Evolutionary conservation across 2,113 vertebrate species (phyloP).

Genomic region (Willisornis vidua): DNA sequence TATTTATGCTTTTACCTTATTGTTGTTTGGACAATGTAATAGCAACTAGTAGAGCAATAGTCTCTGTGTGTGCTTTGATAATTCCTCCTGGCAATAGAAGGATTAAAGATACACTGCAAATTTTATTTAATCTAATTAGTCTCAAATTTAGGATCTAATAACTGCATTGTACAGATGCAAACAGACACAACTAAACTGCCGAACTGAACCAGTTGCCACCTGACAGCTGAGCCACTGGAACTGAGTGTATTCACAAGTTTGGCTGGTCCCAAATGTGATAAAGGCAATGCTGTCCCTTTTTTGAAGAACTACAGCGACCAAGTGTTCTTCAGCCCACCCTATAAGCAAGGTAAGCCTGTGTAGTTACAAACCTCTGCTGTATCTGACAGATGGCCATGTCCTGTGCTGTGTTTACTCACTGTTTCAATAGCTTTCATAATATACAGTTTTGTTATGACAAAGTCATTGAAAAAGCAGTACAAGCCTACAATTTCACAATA

Average conservation of each 20-base stretch:
- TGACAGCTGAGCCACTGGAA: not conserved
- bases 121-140: not conserved
- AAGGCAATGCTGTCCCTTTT: too few species aligned
- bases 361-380: not conserved
- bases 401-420: not conserved
- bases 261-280: not conserved
- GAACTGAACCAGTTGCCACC: not conserved
- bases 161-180: not conserved
- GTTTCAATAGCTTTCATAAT: not conserved
- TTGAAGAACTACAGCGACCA: fast-evolving
- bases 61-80: not conserved
- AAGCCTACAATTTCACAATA: not conserved
- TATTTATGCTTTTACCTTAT: not conserved
- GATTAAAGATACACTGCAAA: not conserved
- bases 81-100: not conserved
- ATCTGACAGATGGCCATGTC: not conserved
- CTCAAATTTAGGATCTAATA: not conserved
- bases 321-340: not conserved
- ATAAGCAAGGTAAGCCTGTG: not conserved
- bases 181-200: not conserved
- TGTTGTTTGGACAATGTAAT: not conserved
- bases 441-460: fast-evolving
- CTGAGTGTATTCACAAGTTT: fast-evolving
- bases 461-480: not conserved
- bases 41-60: not conserved